phyloP scores from a whole-genome alignment of 2,797 vertebrate species.

The Pseudomugil gertrudae region DNA sequence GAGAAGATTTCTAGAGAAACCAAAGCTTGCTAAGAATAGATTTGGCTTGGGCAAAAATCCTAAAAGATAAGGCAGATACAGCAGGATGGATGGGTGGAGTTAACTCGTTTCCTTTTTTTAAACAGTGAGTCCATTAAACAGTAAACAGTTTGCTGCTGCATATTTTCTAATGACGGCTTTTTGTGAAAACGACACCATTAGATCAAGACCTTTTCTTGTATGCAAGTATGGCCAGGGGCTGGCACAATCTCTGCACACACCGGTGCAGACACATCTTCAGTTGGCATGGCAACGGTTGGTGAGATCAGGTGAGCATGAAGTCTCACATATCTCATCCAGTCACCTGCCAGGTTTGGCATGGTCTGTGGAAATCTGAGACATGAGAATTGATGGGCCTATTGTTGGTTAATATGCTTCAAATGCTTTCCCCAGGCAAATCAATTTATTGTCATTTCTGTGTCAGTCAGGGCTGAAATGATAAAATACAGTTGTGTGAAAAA shows the following conservation, averaged over 20 bases:
- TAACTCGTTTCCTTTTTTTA: background rate
- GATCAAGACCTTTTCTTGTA: background rate
- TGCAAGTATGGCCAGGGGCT: conserved; percentile 12
- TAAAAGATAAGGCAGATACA: background rate
- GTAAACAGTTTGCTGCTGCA: background rate
- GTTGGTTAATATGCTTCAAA: conserved; percentile 48
- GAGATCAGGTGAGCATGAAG: conserved; percentile 66
- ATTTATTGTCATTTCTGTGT: conserved; percentile 24
- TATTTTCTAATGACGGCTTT: background rate
- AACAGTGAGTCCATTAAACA: background rate
- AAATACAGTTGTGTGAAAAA: conserved; percentile 24
- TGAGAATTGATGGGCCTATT: conserved; percentile 40
- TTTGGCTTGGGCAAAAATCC: background rate
- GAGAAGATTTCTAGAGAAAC: background rate
- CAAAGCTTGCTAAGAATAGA: background rate
- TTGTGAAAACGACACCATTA: background rate
- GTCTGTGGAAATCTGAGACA: conserved; percentile 56
- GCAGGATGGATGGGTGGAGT: background rate
- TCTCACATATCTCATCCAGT: conserved; percentile 56
- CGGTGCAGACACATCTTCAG: conserved; percentile 13
- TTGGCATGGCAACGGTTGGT: conserved; percentile 69
- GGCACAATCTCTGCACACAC: conserved; percentile 5
- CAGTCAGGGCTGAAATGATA: background rate
- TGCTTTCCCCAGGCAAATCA: conserved; percentile 52
- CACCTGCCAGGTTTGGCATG: conserved; percentile 54